Evolutionary conservation across 2,113 vertebrate species (phyloP).

Genomic region (Nycticebus coucang): DNA sequence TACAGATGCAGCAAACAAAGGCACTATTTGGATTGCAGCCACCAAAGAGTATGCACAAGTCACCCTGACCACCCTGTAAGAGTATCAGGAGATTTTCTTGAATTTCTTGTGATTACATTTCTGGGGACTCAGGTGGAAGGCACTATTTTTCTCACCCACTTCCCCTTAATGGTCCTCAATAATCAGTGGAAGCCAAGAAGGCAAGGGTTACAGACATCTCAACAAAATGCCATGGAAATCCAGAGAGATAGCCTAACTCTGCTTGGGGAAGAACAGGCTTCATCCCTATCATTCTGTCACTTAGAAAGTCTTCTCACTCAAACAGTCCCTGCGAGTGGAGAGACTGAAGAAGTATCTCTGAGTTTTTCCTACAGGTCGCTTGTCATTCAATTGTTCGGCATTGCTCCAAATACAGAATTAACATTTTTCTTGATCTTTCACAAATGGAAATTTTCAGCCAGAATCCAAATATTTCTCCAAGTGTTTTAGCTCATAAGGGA

Average conservation of each 20-base stretch:
- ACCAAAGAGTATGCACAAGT: neutral
- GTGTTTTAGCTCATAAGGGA: slow-evolving; percentile 51
- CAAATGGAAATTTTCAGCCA: slow-evolving; percentile 56
- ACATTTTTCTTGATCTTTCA: slow-evolving; percentile 41
- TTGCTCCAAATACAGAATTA: slow-evolving; percentile 41
- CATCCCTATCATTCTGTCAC: neutral
- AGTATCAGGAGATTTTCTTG: neutral
- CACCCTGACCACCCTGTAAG: neutral
- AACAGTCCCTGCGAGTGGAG: slow-evolving; percentile 44
- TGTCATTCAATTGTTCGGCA: slow-evolving; percentile 14
- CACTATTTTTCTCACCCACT: neutral
- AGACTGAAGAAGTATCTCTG: slow-evolving; percentile 19
- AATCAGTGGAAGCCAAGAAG: neutral
- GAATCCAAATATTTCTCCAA: slow-evolving; percentile 53
- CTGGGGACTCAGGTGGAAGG: neutral
- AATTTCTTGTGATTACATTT: slow-evolving; percentile 22
- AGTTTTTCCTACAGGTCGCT: slow-evolving; percentile 33
- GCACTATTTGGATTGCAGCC: neutral
- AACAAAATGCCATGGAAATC: slow-evolving; percentile 5
- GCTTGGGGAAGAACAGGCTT: neutral
- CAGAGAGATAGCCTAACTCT: neutral
- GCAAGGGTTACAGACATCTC: slow-evolving; percentile 2
- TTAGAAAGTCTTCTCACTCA: slow-evolving; percentile 55
- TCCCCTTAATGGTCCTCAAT: slow-evolving; percentile 7
- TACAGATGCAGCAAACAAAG: neutral